Conservation (phyloP, 1,140 invertebrate genomes). For the Pseudomyrmex flavicornis region DNA sequence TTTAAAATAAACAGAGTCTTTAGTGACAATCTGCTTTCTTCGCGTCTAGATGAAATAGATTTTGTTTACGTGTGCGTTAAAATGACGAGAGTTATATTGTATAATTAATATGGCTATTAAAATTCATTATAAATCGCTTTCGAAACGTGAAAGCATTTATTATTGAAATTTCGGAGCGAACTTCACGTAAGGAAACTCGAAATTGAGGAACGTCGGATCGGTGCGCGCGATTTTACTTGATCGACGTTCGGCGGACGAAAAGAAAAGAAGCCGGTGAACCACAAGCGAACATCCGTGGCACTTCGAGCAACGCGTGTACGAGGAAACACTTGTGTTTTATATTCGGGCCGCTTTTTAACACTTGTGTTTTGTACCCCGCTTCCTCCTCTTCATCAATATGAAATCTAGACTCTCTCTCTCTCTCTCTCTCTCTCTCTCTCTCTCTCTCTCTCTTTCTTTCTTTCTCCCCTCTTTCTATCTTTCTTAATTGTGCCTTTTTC, state of each 20-base stretch:
- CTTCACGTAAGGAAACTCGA: background rate
- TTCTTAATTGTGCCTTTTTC: background rate
- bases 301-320: slow-evolving; percentile 52
- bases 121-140: too few species aligned
- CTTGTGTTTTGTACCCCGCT: slow-evolving; percentile 57
- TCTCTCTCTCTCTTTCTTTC: slow-evolving; percentile 19
- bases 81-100: too few species aligned
- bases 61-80: too few species aligned
- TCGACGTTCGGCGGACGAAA: background rate
- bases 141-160: too few species aligned
- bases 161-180: too few species aligned
- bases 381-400: background rate
- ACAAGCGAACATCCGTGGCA: slow-evolving; percentile 29
- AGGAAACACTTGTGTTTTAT: slow-evolving; percentile 75
- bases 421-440: background rate
- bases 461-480: slow-evolving; percentile 6
- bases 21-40: too few species aligned
- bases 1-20: too few species aligned
- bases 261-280: background rate
- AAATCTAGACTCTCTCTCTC: slow-evolving; percentile 55
- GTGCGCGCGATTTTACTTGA: slow-evolving; percentile 34
- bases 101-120: too few species aligned
- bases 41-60: too few species aligned
- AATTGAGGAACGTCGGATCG: background rate
- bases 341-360: slow-evolving; percentile 55